phyloP scores from a whole-genome alignment of 2,888 invertebrate species.

The Apodemia duryi region DNA sequence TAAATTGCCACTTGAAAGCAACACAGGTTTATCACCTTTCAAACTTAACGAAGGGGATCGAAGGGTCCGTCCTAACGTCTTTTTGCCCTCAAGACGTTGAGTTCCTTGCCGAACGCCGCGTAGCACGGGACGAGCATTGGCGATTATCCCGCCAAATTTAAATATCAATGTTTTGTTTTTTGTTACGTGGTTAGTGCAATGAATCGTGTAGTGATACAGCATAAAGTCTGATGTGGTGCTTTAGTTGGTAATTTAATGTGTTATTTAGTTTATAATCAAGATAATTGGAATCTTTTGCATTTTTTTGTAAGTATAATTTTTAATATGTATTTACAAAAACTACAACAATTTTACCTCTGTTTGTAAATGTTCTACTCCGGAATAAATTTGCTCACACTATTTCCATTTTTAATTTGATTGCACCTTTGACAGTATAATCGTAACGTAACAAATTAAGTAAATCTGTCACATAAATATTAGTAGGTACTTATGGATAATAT shows the following conservation, averaged over 20 bases:
- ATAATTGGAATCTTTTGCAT: neutral
- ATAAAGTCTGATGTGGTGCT: slow-evolving; percentile 51
- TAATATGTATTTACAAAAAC: too few species aligned
- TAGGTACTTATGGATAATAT: too few species aligned
- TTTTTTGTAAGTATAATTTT: slow-evolving; percentile 9
- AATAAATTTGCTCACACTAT: too few species aligned
- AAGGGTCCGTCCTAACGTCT: slow-evolving; percentile 70
- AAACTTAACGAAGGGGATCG: slow-evolving; percentile 60
- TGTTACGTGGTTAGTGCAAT: slow-evolving; percentile 38
- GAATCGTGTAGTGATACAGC: slow-evolving; percentile 35
- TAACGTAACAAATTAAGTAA: too few species aligned
- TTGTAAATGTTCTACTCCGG: too few species aligned
- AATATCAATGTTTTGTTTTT: slow-evolving; percentile 18
- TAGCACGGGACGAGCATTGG: slow-evolving; percentile 53
- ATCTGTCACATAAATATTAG: too few species aligned
- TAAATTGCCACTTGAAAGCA: slow-evolving; percentile 51
- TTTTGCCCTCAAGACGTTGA: slow-evolving; percentile 66
- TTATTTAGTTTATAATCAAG: slow-evolving; percentile 25
- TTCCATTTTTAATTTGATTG: too few species aligned
- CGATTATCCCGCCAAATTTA: slow-evolving; percentile 44
- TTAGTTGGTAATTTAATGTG: slow-evolving; percentile 44
- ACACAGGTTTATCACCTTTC: slow-evolving; percentile 54
- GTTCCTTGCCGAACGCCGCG: slow-evolving; percentile 70
- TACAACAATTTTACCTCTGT: too few species aligned
- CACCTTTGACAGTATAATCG: too few species aligned